phyloP scores from a whole-genome alignment of 2,888 invertebrate genomes.

The Diaphora mendica region DNA sequence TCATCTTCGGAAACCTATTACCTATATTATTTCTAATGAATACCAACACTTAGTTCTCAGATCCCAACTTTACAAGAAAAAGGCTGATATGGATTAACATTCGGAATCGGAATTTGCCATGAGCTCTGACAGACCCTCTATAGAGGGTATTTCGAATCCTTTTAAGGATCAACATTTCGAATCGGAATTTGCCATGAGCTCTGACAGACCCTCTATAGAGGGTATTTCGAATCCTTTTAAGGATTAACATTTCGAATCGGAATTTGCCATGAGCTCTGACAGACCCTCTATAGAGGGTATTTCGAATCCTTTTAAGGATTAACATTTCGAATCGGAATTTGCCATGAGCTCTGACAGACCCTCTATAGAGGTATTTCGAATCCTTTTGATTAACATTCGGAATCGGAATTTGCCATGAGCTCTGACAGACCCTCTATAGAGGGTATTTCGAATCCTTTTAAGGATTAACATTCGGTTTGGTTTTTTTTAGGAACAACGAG shows the following conservation, averaged over 20 bases:
- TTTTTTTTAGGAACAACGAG: no score
- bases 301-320: not conserved
- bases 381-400: not conserved
- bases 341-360: not conserved
- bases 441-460: not conserved
- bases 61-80: not conserved
- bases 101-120: not conserved
- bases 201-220: not conserved
- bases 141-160: not conserved
- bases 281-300: not conserved
- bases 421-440: not conserved
- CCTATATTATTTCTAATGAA: not conserved
- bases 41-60: not conserved
- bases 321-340: not conserved
- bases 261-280: not conserved
- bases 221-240: not conserved
- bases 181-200: not conserved
- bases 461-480: not conserved
- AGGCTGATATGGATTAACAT: not conserved
- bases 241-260: not conserved
- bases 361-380: not conserved
- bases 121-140: not conserved
- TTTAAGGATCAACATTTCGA: not conserved
- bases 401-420: not conserved
- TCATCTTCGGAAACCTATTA: no score